Conservation (phyloP, 2,888 invertebrate species). For the Tiliacea aurago region DNA sequence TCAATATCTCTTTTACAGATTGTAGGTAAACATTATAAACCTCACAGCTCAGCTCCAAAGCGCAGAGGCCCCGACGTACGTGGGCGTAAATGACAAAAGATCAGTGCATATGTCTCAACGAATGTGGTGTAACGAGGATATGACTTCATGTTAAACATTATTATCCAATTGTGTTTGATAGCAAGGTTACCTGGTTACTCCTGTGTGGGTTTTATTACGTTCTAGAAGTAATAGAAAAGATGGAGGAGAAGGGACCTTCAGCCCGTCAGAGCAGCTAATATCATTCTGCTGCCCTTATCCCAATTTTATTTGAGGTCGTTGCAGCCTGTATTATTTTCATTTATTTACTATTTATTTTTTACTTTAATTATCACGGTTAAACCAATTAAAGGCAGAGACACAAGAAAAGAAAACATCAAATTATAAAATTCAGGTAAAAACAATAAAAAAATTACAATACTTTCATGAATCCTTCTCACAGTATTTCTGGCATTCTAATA, state of each 20-base stretch:
- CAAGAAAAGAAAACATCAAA: no score
- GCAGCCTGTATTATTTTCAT: no score
- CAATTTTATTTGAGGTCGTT: not conserved
- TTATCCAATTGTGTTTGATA: constrained; percentile 60
- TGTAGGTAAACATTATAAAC: constrained; percentile 29
- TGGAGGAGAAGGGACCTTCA: not conserved
- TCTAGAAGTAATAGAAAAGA: constrained; percentile 32
- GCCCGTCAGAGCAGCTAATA: not conserved
- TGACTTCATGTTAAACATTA: constrained; percentile 60
- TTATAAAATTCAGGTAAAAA: no score
- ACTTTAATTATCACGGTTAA: no score
- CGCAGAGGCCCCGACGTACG: constrained; percentile 18
- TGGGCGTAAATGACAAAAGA: constrained; percentile 62
- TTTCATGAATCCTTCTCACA: no score
- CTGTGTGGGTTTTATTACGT: constrained; percentile 31
- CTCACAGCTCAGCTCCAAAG: not conserved
- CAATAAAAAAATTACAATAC: no score
- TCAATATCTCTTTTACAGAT: not conserved
- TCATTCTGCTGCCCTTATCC: not conserved
- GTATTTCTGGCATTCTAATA: no score
- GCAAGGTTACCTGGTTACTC: constrained; percentile 18
- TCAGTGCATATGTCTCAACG: constrained; percentile 30
- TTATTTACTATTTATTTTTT: no score
- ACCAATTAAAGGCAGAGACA: no score
- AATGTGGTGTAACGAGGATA: constrained; percentile 60